Evolutionary conservation across 2,113 vertebrate genomes (phyloP), one percentile per base, ranked within the genome.

Genomic region (Halcyon malimbica): DNA sequence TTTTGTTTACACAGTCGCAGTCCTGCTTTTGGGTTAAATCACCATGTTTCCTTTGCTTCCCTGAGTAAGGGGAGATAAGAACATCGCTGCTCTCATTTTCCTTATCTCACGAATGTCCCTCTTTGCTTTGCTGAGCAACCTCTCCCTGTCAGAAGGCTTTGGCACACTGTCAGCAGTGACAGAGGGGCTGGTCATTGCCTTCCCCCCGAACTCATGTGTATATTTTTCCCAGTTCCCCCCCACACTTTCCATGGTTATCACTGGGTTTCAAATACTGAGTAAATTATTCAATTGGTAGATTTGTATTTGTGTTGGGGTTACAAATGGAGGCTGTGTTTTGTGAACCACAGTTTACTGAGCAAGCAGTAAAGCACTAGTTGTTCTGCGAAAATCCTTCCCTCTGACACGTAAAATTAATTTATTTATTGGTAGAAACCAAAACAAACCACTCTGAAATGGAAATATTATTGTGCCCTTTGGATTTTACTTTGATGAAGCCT

Each of bases 391-490:
- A 56, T 10, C 31, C 51, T 87, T 78, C 37, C 64, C 71, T 90
- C 79, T 75, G 90, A 83, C 48, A 33, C 3, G 24, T 51, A 44
- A 68, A 81, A 90, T 75, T 69, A 37, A 77, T 89, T 83, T 92
- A 67, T 90, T 80, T 91, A 51, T 75, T 53, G 39, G 71, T 62
- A 84, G 37, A 68, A 89, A 94, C 41, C 64, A 92, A 96, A 96
- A 92, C 73, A 96, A 94, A 64, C 39, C 53, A 9, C 80, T 87
- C 20, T 53, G 64, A 94, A 96, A 35, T 62, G 57, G 48, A 95
- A 96, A 96, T 87, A 95, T 87, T 89, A 86, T 19, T 50, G 31
- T 82, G 80, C 76, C 89, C 86, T 78, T 89, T 78, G 73, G 73
- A 91, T 84, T 92, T 78, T 84, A 64, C 77, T 94, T 64, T 68